A percentile compares a stretch with the other conserved stretches of the same genome.
Conservation (phyloP, 1,140 invertebrate genomes). For the Marisa cornuarietis region DNA sequence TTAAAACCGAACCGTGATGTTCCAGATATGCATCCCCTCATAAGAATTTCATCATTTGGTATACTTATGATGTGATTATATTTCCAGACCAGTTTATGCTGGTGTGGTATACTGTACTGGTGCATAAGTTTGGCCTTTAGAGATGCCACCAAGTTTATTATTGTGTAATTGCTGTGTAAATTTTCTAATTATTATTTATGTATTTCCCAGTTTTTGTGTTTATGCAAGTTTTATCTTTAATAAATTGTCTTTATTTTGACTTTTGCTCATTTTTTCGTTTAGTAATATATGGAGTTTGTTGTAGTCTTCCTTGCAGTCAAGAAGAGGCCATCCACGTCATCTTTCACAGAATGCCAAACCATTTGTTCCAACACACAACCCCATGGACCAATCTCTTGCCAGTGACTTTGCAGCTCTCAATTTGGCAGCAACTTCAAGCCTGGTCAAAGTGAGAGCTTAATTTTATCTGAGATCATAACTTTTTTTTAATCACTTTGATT, state of each 20-base stretch:
- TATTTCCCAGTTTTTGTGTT: too few species aligned
- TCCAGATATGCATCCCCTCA: too few species aligned
- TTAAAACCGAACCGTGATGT: too few species aligned
- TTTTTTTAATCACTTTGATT: background rate
- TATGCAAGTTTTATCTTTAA: background rate
- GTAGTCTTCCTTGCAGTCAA: background rate
- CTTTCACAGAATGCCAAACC: conserved; percentile 47
- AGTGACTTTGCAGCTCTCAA: conserved; percentile 58
- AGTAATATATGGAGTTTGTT: background rate
- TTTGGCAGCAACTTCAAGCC: conserved; percentile 30
- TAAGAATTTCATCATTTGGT: too few species aligned
- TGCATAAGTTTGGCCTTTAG: too few species aligned
- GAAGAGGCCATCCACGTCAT: conserved; percentile 11
- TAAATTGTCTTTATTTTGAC: too few species aligned
- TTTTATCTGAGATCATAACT: background rate
- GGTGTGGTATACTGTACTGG: too few species aligned
- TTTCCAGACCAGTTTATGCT: too few species aligned
- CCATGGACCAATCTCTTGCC: conserved; percentile 44
- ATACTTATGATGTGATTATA: too few species aligned
- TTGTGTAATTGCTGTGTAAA: too few species aligned
- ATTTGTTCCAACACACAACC: conserved; percentile 37
- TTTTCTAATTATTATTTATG: too few species aligned
- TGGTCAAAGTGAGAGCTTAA: background rate
- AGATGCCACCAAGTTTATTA: too few species aligned
- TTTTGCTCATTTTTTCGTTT: background rate